Evolutionary conservation across 1,140 invertebrate species (phyloP), one percentile per base, ranked within the genome.

Genomic region (Sinonovacula constricta): DNA sequence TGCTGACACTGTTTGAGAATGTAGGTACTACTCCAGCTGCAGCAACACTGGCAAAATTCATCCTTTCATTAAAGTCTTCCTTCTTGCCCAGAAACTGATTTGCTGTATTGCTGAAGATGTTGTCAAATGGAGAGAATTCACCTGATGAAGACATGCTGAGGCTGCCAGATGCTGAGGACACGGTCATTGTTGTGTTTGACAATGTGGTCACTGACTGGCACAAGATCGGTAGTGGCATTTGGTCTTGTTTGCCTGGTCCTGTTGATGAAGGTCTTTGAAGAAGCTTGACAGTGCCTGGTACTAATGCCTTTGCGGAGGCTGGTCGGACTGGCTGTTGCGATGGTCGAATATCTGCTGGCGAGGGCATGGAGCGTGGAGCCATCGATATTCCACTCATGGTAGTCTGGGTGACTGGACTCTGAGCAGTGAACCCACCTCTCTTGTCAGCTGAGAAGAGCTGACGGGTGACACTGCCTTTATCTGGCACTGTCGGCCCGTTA

Each of bases 51-150:
- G 95, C 94, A 91, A 95, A 95, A 88, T 95, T 95, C 89, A 94
- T 93, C 80, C 93, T 93, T 85, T 87, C 84, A 36, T 93, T 93
- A 85, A 90, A 92, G 83, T 93, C 94, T 83, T 92, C 94, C 86
- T 94, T 95, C 88, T 92, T 91, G n/a, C 92, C 92, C 93, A 94
- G 94, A 90, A 94, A 93, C 77, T 93, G 93, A 80, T 94, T 93
- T 28, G 93, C 92, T 31, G 92, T 89, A 87, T 94, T 94, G 63
- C 93, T 93, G 81, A 94, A 94, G 0, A 92, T 92, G 85, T 95
- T 94, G 83, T 95, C 95, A 83, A 97, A 96, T 5, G 96, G 92
- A 0, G 95, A 95, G 89, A 96, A 97, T 79, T 95, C 94, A 18
- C 78, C 81, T 12, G 81, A 81, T 10, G 83, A 68, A 22, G 77